Percentiles rank a stretch among this genome's conserved stretches.
Evolutionary conservation across 2,797 vertebrate species (phyloP).

Genomic region (Enteromius anoplus): DNA sequence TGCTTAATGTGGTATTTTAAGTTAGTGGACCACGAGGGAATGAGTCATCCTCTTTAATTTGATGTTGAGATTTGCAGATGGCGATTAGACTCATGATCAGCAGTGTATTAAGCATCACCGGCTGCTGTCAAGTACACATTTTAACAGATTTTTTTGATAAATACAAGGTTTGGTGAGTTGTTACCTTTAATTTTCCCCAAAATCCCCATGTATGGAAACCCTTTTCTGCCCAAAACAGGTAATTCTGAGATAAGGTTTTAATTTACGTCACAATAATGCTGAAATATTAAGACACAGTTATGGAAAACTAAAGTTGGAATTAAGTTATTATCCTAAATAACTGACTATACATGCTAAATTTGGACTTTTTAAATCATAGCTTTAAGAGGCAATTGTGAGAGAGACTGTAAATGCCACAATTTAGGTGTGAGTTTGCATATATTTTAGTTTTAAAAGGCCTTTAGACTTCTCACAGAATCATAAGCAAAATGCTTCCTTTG

Average conservation of each 20-base stretch:
- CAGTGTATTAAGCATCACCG: conserved; percentile 13
- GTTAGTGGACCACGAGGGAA: conserved; percentile 17
- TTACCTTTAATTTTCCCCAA: not conserved
- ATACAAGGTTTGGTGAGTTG: too few relatives aligned
- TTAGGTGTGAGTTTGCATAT: not conserved
- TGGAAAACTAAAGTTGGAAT: not conserved
- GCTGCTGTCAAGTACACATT: conserved; percentile 2
- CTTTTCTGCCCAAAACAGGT: not conserved
- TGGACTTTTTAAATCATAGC: not conserved
- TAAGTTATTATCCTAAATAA: not conserved
- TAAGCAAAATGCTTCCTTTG: not conserved
- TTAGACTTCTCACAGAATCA: not conserved
- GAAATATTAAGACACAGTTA: not conserved
- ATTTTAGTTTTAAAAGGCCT: not conserved
- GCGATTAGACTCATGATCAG: conserved; percentile 3
- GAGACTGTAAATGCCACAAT: not conserved
- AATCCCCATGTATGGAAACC: not conserved
- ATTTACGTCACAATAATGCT: not conserved
- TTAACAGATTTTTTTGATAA: not conserved
- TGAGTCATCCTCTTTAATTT: conserved; percentile 43
- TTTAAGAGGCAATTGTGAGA: not conserved
- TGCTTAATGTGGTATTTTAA: conserved; percentile 41
- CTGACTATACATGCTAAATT: not conserved
- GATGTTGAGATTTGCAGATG: conserved; percentile 43
- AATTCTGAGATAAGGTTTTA: not conserved